These are phyloP conservation scores for Crenichthys baileyi DNA, from an alignment of 2,797 vertebrate species.

Conservation along the genomic window DNA sequence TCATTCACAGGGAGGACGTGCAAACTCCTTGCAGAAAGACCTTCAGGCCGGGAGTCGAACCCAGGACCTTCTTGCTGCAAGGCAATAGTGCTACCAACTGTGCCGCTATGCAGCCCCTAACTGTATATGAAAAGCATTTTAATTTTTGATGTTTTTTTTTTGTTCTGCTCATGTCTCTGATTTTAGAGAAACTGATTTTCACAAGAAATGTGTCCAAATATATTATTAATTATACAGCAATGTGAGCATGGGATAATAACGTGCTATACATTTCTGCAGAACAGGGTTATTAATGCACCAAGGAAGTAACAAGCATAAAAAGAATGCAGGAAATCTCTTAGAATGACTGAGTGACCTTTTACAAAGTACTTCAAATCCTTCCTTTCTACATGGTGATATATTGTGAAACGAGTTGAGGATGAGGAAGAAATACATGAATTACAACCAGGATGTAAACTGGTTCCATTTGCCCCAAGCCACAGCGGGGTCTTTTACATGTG, in stretches of 20 bases:
- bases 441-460: constrained; percentile 8
- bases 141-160: not conserved
- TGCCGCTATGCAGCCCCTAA: too few relatives aligned
- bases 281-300: not conserved
- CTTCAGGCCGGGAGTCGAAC: too few relatives aligned
- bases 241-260: not conserved
- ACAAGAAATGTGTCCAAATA: not conserved
- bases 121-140: too few relatives aligned
- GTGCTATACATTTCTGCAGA: not conserved
- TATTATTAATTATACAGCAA: not conserved
- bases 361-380: not conserved
- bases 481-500: constrained; percentile 7
- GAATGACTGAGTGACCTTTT: not conserved
- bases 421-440: constrained; percentile 26
- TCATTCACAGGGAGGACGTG: too few relatives aligned
- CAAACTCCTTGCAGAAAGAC: too few relatives aligned
- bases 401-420: constrained; percentile 36
- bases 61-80: too few relatives aligned
- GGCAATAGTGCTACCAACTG: too few relatives aligned
- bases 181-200: not conserved
- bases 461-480: constrained; percentile 8
- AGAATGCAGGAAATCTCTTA: constrained; percentile 5
- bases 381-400: constrained; percentile 4
- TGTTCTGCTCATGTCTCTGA: not conserved
- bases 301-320: not conserved